Evolutionary conservation across 2,113 vertebrate species (phyloP), one percentile per base, ranked within the genome.

Genomic region (Acanthisitta chloris): DNA sequence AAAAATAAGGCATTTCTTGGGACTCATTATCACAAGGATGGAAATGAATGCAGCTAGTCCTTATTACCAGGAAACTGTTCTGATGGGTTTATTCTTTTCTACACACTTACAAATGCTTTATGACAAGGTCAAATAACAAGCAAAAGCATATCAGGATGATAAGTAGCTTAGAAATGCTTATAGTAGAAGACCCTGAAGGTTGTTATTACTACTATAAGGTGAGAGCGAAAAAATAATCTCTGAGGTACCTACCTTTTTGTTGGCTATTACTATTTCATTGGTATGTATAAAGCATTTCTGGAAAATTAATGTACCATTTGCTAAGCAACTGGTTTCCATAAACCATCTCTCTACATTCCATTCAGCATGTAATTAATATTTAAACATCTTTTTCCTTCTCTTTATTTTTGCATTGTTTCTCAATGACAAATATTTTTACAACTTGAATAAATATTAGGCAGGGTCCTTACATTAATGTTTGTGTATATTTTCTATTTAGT

Each of bases 331-430:
- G 34, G 9, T 69, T 94, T 96, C 65, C 2, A 1, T 80, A 81
- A 83, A 81, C 40, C 81, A 67, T 43, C 54, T 91, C 38, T 90
- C 72, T 65, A 42, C 45, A 61, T 95, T 92, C 61, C 17, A 79
- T 88, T 95, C 80, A 92, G 65, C 45, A 65, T 66, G 57, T 34
- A 96, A 92, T 96, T 92, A 96, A 97, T 97, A 95, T 95, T 96
- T 96, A 92, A 96, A 78, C 7, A 52, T 59, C 40, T 88, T 90
- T 91, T 89, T 28, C 34, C 6, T 86, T 40, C 54, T 90, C 54
- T 74, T 82, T 88, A 84, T 81, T 92, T 96, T 81, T 86, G 14
- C 57, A 81, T 93, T 93, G 57, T 94, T 96, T 95, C 82, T 91
- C 64, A 90, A 96, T 91, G 64, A 67, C 79, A 96, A 95, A 94